A percentile compares a stretch with the other conserved stretches of the same genome.
Evolutionary conservation across 2,888 invertebrate genomes (phyloP).

Genomic region (Boloria selene): DNA sequence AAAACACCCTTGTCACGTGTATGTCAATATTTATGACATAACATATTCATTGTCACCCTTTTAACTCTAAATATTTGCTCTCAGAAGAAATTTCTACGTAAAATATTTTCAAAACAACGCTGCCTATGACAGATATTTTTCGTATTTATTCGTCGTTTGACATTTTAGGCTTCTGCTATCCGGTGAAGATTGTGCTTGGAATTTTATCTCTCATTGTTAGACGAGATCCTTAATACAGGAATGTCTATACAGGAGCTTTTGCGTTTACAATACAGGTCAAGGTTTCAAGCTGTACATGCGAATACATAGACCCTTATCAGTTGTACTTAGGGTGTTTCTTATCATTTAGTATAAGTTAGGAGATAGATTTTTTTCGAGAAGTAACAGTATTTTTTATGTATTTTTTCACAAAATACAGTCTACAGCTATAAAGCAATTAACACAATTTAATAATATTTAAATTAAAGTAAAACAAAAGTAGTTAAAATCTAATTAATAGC

Average conservation of each 20-base stretch:
- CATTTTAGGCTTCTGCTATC: slow-evolving; percentile 21
- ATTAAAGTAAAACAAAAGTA: no score
- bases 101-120: slow-evolving; percentile 5
- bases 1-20: no score
- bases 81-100: not conserved
- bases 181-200: slow-evolving; percentile 27
- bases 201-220: slow-evolving; percentile 31
- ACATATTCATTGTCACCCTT: not conserved
- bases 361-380: no score
- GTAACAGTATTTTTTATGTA: no score
- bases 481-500: no score
- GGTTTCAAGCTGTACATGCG: not conserved
- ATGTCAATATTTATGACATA: no score
- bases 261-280: slow-evolving; percentile 3
- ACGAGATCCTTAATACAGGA: slow-evolving; percentile 15
- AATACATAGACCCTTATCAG: no score
- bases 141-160: slow-evolving; percentile 28
- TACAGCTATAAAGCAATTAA: no score
- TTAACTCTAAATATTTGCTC: not conserved
- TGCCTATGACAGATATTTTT: slow-evolving; percentile 14
- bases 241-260: slow-evolving; percentile 9
- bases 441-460: no score
- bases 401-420: no score
- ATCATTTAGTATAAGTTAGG: no score
- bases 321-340: no score